phyloP scores from a whole-genome alignment of 2,797 vertebrate species.

The Ctenopoma kingsleyae region DNA sequence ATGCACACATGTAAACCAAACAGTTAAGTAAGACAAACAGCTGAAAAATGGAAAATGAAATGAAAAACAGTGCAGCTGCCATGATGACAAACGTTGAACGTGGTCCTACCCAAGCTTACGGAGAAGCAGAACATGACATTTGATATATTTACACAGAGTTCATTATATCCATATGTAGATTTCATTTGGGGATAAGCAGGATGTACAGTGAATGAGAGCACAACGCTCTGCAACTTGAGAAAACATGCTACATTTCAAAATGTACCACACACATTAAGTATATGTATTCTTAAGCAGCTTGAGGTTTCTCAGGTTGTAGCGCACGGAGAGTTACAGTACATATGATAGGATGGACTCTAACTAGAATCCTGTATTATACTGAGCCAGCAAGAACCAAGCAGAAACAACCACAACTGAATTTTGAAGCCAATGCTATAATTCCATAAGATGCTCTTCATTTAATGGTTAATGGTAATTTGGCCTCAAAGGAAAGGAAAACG shows the following conservation, averaged over 20 bases:
- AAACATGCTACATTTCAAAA: not conserved
- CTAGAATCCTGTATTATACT: not conserved
- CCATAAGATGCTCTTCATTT: not conserved
- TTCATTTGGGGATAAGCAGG: not conserved
- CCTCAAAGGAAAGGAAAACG: not conserved
- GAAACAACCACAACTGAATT: not conserved
- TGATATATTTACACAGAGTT: conserved; percentile 39
- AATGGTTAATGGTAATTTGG: not conserved
- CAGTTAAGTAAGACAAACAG: conserved; percentile 11
- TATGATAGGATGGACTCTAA: not conserved
- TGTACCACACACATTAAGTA: not conserved
- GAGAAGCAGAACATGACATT: conserved; percentile 2
- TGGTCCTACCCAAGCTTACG: conserved; percentile 42
- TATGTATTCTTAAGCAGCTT: not conserved
- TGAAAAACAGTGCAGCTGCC: conserved; percentile 48
- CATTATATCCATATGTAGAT: conserved; percentile 15
- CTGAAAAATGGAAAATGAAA: conserved; percentile 45
- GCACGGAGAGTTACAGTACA: not conserved
- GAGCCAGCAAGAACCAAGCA: conserved; percentile 7
- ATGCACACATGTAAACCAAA: conserved; percentile 32
- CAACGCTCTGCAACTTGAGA: not conserved
- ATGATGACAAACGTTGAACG: conserved; percentile 4
- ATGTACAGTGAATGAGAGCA: not conserved
- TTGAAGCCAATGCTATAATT: not conserved
- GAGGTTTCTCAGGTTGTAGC: not conserved